Evolutionary conservation across 1,140 invertebrate species (phyloP), one percentile per base, ranked within the genome.

Genomic region (Phymorhynchus buccinoides): DNA sequence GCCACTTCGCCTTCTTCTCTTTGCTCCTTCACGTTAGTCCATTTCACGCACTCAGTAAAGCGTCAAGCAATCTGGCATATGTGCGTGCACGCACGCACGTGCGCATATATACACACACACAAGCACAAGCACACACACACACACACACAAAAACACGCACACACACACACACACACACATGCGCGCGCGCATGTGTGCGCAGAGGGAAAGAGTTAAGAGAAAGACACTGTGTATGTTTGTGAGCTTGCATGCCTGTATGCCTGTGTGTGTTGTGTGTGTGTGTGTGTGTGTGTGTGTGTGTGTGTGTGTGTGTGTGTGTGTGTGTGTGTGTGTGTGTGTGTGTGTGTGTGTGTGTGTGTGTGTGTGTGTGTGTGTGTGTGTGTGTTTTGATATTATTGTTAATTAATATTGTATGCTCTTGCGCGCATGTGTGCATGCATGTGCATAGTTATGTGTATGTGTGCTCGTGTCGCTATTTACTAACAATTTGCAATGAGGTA

Each of bases 341-440:
- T n/a, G n/a, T n/a, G n/a, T 62, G 56, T 62, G 56, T 62, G 56
- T 62, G 56, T 62, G 56, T 62, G 56, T 62, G 56, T 62, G 56
- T 62, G 12, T 22, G 22, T 62, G 56, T 62, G 7, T 9, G 56
- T 22, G 22, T 62, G 12, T 62, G 12, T 22, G 22, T 62, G 56
- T 18, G 56, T 62, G 6, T 62, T 6, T 3, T 16, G 4, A 27
- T 2, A 18, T 52, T n/a, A n/a, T n/a, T n/a, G n/a, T n/a, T n/a
- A n/a, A n/a, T n/a, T n/a, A n/a, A n/a, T n/a, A n/a, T n/a, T n/a
- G n/a, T n/a, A n/a, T n/a, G n/a, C n/a, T n/a, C n/a, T n/a, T n/a
- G n/a, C n/a, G n/a, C n/a, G n/a, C n/a, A n/a, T n/a, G n/a, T n/a
- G n/a, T n/a, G n/a, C n/a, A n/a, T n/a, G n/a, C n/a, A n/a, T n/a